Conservation (phyloP, 2,113 vertebrate genomes). For the Hemiscyllium ocellatum region DNA sequence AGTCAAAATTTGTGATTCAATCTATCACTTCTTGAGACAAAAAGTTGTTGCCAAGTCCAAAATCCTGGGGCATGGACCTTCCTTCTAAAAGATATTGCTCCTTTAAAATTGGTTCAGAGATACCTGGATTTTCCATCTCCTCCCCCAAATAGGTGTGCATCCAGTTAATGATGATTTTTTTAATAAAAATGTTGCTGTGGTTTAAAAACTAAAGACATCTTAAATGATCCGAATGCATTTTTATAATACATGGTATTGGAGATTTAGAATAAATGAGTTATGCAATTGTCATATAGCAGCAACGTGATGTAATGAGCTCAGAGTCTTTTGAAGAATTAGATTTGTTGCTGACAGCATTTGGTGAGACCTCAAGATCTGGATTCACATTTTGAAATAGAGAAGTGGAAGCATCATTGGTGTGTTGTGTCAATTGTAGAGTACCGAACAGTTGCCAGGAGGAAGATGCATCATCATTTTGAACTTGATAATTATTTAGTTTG, state of each 20-base stretch:
- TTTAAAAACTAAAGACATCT: neutral
- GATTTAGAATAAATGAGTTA: neutral
- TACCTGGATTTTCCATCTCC: neutral
- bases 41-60: too few relatives aligned
- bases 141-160: neutral
- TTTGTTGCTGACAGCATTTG: neutral
- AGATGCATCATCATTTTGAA: neutral
- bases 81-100: neutral
- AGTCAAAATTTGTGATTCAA: too few relatives aligned
- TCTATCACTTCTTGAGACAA: too few relatives aligned
- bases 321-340: neutral
- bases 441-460: neutral
- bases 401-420: neutral
- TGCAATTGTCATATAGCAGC: neutral
- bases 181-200: neutral
- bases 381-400: neutral
- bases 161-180: neutral
- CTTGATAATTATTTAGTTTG: neutral
- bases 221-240: neutral
- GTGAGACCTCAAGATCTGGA: neutral
- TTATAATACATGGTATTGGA: neutral
- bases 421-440: neutral
- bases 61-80: neutral
- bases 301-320: neutral
- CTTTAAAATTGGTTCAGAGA: neutral